phyloP scores from a whole-genome alignment of 2,888 invertebrate species.

The Congeria kusceri region DNA sequence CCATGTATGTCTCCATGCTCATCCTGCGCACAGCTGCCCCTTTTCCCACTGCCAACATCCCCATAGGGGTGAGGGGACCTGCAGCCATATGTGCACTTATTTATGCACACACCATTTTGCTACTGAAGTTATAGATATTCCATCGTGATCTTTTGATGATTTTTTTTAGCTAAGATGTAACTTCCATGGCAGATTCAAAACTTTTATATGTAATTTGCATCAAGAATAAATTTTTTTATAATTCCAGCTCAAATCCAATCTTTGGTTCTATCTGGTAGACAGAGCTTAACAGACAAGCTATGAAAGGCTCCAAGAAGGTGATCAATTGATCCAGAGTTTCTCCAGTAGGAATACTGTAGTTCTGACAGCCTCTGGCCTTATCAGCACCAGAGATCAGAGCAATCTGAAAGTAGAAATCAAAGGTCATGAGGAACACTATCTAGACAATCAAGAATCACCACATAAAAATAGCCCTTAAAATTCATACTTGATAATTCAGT shows the following conservation, averaged over 20 bases:
- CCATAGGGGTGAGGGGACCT: slow-evolving; percentile 1
- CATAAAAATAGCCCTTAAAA: no score
- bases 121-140: neutral
- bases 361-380: neutral
- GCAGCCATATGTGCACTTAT: neutral
- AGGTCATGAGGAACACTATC: neutral
- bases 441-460: no score
- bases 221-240: neutral
- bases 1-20: slow-evolving; percentile 82
- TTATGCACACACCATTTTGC: neutral
- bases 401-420: slow-evolving; percentile 13
- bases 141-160: no score
- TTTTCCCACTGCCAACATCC: slow-evolving; percentile 6
- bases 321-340: no score
- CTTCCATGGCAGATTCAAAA: no score
- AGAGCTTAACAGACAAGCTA: no score
- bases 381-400: neutral
- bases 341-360: neutral
- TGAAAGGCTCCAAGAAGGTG: no score
- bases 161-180: no score
- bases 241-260: no score
- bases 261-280: no score
- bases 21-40: slow-evolving; percentile 72
- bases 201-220: neutral
- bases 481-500: no score